A percentile compares a stretch with the other conserved stretches of the same genome.
Evolutionary conservation across 1,140 invertebrate species (phyloP).

Genomic region (Portunus trituberculatus): DNA sequence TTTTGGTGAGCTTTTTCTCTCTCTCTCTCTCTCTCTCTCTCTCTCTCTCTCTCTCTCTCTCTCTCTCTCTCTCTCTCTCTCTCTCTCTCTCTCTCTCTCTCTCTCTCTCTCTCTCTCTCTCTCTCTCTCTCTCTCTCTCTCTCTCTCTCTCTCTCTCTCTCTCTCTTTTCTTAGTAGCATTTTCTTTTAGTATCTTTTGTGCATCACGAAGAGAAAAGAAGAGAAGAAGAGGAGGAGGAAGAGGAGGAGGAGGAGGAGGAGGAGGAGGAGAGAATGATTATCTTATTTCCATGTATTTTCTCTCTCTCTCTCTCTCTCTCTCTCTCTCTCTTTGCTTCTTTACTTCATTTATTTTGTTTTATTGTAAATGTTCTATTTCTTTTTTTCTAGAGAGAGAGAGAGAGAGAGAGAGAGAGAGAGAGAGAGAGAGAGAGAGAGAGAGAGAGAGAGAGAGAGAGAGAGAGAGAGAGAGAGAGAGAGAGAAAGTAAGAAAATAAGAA

Average conservation of each 20-base stretch:
- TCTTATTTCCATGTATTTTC: no score
- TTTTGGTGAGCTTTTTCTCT: background rate
- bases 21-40: background rate
- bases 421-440: background rate
- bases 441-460: background rate
- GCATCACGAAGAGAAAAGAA: no score
- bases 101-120: background rate
- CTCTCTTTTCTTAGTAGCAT: background rate
- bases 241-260: no score
- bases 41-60: background rate
- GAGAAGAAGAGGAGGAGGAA: no score
- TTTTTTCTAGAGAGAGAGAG: background rate
- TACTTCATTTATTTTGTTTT: no score
- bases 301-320: no score
- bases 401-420: constrained; percentile 7
- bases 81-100: background rate
- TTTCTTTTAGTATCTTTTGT: background rate
- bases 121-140: background rate
- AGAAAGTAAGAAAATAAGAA: background rate
- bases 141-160: background rate
- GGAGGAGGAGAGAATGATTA: no score
- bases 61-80: background rate
- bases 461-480: constrained; percentile 8
- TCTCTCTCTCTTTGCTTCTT: no score
- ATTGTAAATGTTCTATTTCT: no score